Conservation (phyloP, 2,888 invertebrate species). For the Morinoia aosen region DNA sequence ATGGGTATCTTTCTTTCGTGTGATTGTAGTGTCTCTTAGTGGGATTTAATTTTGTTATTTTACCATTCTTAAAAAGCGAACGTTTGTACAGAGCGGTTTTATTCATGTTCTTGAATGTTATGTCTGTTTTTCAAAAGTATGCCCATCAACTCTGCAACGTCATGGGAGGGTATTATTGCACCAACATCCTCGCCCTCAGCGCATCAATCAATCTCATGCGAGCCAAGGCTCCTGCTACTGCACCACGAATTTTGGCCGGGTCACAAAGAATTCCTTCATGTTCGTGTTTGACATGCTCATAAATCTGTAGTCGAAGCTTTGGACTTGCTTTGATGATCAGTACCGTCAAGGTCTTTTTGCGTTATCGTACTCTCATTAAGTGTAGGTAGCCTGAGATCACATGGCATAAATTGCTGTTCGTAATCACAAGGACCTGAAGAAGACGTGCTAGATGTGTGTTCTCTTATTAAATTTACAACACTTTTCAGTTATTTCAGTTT, state of each 20-base stretch:
- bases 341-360: background rate
- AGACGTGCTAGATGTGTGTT: no score
- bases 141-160: background rate
- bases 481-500: no score
- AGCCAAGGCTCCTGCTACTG: background rate
- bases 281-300: background rate
- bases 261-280: background rate
- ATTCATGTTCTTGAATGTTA: background rate
- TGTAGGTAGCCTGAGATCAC: background rate
- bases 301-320: background rate
- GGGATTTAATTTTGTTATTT: no score
- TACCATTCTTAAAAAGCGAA: no score
- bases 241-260: background rate
- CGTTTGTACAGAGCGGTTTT: no score
- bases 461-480: no score
- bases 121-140: background rate
- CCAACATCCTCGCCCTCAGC: background rate
- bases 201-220: background rate
- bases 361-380: background rate
- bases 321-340: background rate
- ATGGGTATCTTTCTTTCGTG: no score
- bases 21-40: no score
- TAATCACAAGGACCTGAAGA: no score
- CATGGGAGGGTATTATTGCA: background rate
- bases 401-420: no score